Percentiles rank a stretch among this genome's conserved stretches.
phyloP scores from a whole-genome alignment of 2,888 invertebrate genomes.

The Endotricha flammealis region DNA sequence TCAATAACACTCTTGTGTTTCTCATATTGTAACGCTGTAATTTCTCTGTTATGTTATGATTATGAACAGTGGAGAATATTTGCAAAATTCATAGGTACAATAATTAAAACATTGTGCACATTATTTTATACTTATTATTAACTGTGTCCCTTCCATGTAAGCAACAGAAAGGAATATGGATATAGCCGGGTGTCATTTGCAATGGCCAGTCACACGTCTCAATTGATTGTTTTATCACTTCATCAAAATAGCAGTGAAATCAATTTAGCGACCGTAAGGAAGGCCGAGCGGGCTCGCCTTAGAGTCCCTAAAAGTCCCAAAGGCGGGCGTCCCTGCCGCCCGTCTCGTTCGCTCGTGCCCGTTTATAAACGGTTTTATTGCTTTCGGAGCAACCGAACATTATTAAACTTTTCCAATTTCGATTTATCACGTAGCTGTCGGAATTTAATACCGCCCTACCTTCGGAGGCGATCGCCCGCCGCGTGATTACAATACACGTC shows the following conservation, averaged over 20 bases:
- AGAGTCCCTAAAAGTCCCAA: conserved; percentile 74
- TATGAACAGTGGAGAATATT: too few species aligned
- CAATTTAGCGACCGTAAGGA: conserved; percentile 66
- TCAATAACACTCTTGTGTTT: conserved; percentile 10
- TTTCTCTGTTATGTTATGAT: conserved; percentile 6
- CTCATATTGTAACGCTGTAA: conserved; percentile 1
- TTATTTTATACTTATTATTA: too few species aligned
- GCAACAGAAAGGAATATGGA: too few species aligned
- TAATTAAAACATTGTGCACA: too few species aligned
- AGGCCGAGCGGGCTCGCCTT: conserved; percentile 64
- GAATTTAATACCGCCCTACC: conserved; percentile 79
- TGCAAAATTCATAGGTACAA: too few species aligned
- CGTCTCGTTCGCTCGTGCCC: conserved; percentile 76
- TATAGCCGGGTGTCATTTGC: too few species aligned
- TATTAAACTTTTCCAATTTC: conserved; percentile 80
- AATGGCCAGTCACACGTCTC: conserved; percentile 29
- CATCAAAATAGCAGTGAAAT: conserved; percentile 68
- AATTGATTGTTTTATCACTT: conserved; percentile 59
- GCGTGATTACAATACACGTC: conserved; percentile 78
- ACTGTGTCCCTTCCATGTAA: too few species aligned
- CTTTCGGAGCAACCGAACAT: conserved; percentile 79
- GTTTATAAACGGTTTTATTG: conserved; percentile 80
- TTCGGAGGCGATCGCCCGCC: conserved; percentile 78
- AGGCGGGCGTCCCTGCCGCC: conserved; percentile 71
- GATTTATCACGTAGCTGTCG: conserved; percentile 80